Conservation (phyloP, 2,888 invertebrate species). For the Athalia circularis region DNA sequence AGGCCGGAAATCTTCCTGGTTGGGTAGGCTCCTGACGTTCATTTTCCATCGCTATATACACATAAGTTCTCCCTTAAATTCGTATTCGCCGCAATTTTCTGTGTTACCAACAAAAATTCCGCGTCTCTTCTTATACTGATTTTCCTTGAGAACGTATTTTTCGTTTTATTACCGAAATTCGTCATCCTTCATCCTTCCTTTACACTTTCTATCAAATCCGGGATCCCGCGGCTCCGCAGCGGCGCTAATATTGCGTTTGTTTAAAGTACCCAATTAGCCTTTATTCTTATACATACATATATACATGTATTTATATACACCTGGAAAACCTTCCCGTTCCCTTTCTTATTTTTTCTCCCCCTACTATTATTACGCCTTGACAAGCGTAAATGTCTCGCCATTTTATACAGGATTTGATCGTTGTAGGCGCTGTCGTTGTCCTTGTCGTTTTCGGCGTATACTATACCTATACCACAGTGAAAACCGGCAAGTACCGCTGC, state of each 20-base stretch:
- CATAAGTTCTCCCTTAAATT: too few relatives aligned
- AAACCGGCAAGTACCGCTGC: constrained; percentile 11
- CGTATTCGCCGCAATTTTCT: too few relatives aligned
- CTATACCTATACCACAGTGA: neutral
- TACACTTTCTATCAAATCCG: neutral
- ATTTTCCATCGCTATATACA: constrained; percentile 21
- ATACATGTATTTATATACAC: too few relatives aligned
- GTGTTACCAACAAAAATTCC: neutral
- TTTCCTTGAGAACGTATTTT: neutral
- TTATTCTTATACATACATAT: neutral
- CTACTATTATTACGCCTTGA: constrained; percentile 38
- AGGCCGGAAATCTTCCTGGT: constrained; percentile 28
- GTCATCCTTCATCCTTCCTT: neutral
- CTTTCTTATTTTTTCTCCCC: constrained; percentile 15
- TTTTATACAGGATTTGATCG: neutral
- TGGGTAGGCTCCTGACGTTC: constrained; percentile 28
- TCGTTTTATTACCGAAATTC: neutral
- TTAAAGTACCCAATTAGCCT: constrained; percentile 37
- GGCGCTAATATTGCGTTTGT: constrained; percentile 24
- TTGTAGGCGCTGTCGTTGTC: too few relatives aligned
- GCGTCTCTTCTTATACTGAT: neutral
- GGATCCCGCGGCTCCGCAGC: neutral
- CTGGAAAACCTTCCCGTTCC: neutral
- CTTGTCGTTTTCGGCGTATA: too few relatives aligned
- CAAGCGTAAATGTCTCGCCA: constrained; percentile 30